Base-by-base conservation (phyloP, 2,797 vertebrate genomes). In the Otolemur crassicaudatus region DNA sequence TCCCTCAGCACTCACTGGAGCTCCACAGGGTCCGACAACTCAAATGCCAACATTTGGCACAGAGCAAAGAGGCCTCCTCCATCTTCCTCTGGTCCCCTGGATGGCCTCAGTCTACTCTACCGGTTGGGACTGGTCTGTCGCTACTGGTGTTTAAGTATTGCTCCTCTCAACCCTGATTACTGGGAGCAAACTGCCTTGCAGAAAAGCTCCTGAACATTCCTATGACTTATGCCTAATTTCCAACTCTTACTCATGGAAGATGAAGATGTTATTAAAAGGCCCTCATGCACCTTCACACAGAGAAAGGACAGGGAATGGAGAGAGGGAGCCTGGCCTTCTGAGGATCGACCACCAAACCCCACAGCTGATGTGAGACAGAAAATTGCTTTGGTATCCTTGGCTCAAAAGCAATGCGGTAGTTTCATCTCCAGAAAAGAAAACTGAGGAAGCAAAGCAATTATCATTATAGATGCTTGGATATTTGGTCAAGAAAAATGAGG, bases 381-480 rank as follows among this genome's bases (percentile, higher is more conserved):
- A 89, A 86, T 58, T 34, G 22, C 34, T 82, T 70, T 92, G 63
- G 19, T 76, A 69, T 75, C 2, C 34, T 69, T 70, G 20, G 20
- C 31, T 79, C 89, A 58, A 37, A 75, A 83, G 27, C 90, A 87
- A 72, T 43, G 40, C 7, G 19, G 72, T 5, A 65, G 60, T 88
- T n/a, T 46, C 43, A 83, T 56, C 37, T 93, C 72, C 56, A 82
- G 37, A 80, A 91, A 63, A 94, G 46, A 86, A 92, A 87, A 70
- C 25, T 73, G 58, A 84, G 16, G 70, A 72, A 79, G 49, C 14
- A 92, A 94, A 86, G 67, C 20, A n/a, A 49, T 43, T 3, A 53
- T 77, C 9, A 22, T 43, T 61, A 76, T 14, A 53, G 34, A 82
- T 0, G 25, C 0, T 19, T 3, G 40, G 40, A 43, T 7, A 43